Evolutionary conservation across 2,888 invertebrate species (phyloP), one percentile per base, ranked within the genome.

Genomic region (Pasiphila rectangulata): DNA sequence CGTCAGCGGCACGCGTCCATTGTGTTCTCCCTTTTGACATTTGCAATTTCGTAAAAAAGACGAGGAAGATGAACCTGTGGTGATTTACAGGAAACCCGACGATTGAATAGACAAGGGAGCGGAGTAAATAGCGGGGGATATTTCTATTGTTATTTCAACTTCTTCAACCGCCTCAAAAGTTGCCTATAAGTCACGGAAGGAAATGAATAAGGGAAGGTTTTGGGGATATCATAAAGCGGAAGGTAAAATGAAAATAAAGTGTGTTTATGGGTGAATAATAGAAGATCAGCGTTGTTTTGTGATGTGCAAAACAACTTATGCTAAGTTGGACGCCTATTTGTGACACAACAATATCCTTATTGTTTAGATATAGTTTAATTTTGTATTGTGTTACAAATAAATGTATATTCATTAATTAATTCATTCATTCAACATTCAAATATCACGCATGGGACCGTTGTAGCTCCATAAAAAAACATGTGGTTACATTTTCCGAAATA

Each of bases 21-120:
- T 68, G 67, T 70, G 36, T 56, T 59, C 53, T 19, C 54, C 61
- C 64, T 64, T 64, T 61, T 66, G 64, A 57, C 67, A 64, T 73
- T 70, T 66, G 61, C 63, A 60, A 67, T 70, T 65, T 61, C 54
- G 54, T 51, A 64, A 59, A 60, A 56, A 58, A 53, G 37, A 40
- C 48, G 37, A 37, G 38, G 30, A 55, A 55, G 43, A 48, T 40
- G 51, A 50, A 49, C 46, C 36, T 46, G 51, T 27, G 51, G 48
- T 42, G 47, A 44, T 50, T 57, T 46, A 52, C 48, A 54, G 52
- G 51, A 56, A 50, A 41, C 36, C 36, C 29, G 45, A 16, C 24
- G 25, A 41, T 58, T 49, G 50, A 57, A 59, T 54, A 57, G 52
- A 47, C 51, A 51, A 46, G 57, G 57, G 57, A 43, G 53, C 15